Evolutionary conservation across 2,888 invertebrate species (phyloP).

Genomic region (Tetranychus truncatus): DNA sequence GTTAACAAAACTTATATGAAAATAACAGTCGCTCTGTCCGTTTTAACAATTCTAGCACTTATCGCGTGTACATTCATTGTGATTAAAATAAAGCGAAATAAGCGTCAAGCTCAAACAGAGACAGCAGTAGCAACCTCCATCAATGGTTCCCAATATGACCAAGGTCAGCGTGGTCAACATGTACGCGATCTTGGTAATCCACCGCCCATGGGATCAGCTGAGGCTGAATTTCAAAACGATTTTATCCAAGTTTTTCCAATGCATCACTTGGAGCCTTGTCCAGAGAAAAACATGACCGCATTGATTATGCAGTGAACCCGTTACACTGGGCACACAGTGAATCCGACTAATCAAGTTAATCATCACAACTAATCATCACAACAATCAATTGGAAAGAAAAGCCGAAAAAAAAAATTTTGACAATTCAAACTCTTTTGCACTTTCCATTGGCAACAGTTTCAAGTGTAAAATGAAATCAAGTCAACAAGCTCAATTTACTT

Average conservation of each 20-base stretch:
- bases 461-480: too few relatives aligned
- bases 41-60: background rate
- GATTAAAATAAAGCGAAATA: slow-evolving; percentile 3
- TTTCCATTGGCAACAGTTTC: too few relatives aligned
- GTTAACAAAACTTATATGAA: background rate
- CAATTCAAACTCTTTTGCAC: too few relatives aligned
- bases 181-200: slow-evolving; percentile 1
- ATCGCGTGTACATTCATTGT: background rate
- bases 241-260: slow-evolving; percentile 22
- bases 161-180: background rate
- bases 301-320: slow-evolving; percentile 12
- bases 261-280: slow-evolving; percentile 21
- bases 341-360: too few relatives aligned
- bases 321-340: too few relatives aligned
- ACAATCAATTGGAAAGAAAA: too few relatives aligned
- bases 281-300: slow-evolving; percentile 21
- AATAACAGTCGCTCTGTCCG: background rate
- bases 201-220: slow-evolving; percentile 20
- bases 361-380: too few relatives aligned
- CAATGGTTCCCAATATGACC: background rate
- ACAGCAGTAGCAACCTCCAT: background rate
- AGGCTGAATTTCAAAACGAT: slow-evolving; percentile 22
- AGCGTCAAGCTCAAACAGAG: background rate
- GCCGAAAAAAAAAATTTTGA: too few relatives aligned
- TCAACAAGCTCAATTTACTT: too few relatives aligned